phyloP scores from a whole-genome alignment of 2,113 vertebrate species.

The Takifugu bimaculatus region DNA sequence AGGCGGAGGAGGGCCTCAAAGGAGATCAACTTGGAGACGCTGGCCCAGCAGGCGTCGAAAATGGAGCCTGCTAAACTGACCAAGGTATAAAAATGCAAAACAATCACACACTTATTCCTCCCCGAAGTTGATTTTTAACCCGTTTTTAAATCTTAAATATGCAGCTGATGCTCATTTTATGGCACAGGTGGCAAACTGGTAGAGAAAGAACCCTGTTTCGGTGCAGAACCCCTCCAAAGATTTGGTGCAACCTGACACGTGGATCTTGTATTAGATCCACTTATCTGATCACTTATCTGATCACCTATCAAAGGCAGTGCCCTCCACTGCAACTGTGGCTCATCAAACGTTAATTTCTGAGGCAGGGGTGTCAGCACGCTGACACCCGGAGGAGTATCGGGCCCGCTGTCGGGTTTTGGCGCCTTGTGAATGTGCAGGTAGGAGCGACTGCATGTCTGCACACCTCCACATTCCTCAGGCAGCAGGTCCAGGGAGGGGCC shows the following conservation, averaged over 20 bases:
- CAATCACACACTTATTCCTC: background rate
- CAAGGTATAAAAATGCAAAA: slow-evolving; percentile 47
- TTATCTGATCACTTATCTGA: no score
- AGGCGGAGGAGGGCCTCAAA: slow-evolving; percentile 85
- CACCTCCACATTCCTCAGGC: slow-evolving; percentile 78
- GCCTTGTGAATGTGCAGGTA: slow-evolving; percentile 17
- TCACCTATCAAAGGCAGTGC: no score
- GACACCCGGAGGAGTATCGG: background rate
- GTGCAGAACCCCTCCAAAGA: slow-evolving; percentile 51
- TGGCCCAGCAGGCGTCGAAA: slow-evolving; percentile 92
- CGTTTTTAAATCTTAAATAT: background rate
- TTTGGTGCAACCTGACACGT: background rate
- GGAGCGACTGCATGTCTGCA: slow-evolving; percentile 71
- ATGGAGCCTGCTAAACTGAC: slow-evolving; percentile 77
- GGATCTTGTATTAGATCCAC: background rate
- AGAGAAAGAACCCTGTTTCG: slow-evolving; percentile 63
- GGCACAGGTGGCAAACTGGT: slow-evolving; percentile 11
- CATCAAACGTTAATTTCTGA: background rate
- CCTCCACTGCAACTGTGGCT: no score
- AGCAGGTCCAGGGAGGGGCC: slow-evolving; percentile 59
- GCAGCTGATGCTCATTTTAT: slow-evolving; percentile 5
- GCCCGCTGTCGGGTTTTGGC: slow-evolving; percentile 8
- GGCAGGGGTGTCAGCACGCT: no score
- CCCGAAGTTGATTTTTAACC: background rate
- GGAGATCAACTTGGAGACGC: slow-evolving; percentile 92